Evolutionary conservation across 2,888 invertebrate species (phyloP), one percentile per base, ranked within the genome.

Genomic region (Dascillus cervinus): DNA sequence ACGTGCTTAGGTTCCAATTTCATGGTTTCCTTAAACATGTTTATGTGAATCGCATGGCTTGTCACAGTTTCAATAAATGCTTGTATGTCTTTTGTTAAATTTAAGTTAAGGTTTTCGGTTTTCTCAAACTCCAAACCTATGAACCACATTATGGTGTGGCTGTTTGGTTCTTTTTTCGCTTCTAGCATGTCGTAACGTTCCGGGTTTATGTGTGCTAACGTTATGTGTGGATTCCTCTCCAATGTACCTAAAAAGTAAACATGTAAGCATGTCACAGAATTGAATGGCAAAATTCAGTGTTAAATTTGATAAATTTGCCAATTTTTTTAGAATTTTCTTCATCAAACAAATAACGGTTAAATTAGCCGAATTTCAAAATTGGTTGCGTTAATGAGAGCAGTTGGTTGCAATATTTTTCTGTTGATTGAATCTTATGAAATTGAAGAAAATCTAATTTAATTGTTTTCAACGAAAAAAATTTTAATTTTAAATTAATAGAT

Each of bases 171-270:
- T 24, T 46, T 46, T 49, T 47, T 55, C 4, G 60, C 42, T 35
- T 67, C 64, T 29, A 69, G 53, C 30, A 75, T 72, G 19, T 73
- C 69, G 57, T 79, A 95, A 53, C 88, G 85, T 58, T 91, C 88
- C 0, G 97, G 95, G 68, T 94, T 92, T 29, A 97, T 88, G 66
- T 98, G 97, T 0, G 96, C 95, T 53, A 96, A 68, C 13, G 80
- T 82, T 53, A 98, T 94, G 62, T 81, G 84, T 36, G 79, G 82
- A 69, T 97, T 96, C 30, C 90, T 74, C 63, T 98, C 98, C 55
- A 97, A 67, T 38, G 83, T 86, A 13, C 77, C 80, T 80, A 65
- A 29, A 53, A 52, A n/a, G n/a, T n/a, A n/a, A n/a, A n/a, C n/a
- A n/a, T n/a, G n/a, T n/a, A n/a, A n/a, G n/a, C n/a, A n/a, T n/a